Conservation (phyloP, 1,140 invertebrate genomes). For the Trichogramma pretiosum region DNA sequence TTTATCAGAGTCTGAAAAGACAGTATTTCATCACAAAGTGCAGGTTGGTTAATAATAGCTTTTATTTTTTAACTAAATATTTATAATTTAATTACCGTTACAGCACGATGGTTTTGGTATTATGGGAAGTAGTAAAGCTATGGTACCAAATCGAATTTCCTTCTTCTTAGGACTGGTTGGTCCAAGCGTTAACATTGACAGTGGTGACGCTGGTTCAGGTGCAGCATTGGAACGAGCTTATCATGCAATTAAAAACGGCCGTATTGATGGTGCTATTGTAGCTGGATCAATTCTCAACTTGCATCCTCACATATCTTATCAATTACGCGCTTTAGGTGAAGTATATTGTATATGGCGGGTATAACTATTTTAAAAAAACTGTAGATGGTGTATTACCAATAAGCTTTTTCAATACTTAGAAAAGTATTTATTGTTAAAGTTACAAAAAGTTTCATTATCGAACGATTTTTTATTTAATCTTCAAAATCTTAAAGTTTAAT, state of each 20-base stretch:
- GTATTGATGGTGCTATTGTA: constrained; percentile 53
- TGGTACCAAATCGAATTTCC: constrained; percentile 26
- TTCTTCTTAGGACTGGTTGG: constrained; percentile 25
- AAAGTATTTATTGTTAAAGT: too few species aligned
- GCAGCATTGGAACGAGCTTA: constrained; percentile 42
- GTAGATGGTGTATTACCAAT: too few species aligned
- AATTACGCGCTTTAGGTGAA: constrained; percentile 20
- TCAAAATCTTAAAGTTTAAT: too few species aligned
- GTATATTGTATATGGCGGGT: too few species aligned
- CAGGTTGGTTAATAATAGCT: constrained; percentile 12
- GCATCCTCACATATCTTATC: constrained; percentile 23
- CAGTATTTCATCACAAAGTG: constrained; percentile 26
- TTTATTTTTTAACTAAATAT: constrained; percentile 1
- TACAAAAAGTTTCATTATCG: too few species aligned
- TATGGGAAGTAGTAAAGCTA: constrained; percentile 20
- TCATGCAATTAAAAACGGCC: constrained; percentile 43
- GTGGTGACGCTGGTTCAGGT: constrained; percentile 34
- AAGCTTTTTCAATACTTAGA: too few species aligned
- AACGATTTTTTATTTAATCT: too few species aligned
- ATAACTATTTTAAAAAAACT: too few species aligned
- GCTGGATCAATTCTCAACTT: constrained; percentile 16
- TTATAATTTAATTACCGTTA: too few species aligned
- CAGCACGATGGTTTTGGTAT: constrained; percentile 26
- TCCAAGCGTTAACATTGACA: constrained; percentile 40
- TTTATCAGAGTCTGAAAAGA: constrained; percentile 58